Percentiles rank a stretch among this genome's conserved stretches.
Conservation (phyloP, 2,113 vertebrate genomes). For the Misgurnus anguillicaudatus region DNA sequence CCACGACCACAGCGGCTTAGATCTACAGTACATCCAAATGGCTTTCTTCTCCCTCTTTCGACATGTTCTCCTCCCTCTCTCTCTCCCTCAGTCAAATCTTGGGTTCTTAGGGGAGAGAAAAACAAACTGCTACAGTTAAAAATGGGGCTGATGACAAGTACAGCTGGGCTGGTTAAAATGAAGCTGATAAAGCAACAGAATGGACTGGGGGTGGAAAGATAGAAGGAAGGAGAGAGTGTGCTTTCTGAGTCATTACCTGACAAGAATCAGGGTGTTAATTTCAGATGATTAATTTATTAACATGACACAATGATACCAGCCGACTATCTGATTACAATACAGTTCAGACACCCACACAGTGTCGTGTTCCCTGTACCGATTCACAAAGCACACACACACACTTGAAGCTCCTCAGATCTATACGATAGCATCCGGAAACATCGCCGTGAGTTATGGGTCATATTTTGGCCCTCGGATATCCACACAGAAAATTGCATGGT, state of each 20-base stretch:
- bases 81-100: slow-evolving; percentile 37
- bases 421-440: slow-evolving; percentile 32
- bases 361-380: slow-evolving; percentile 16
- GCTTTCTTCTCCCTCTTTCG: slow-evolving; percentile 14
- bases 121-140: slow-evolving; percentile 62
- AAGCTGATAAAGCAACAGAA: slow-evolving; percentile 37
- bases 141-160: slow-evolving; percentile 64
- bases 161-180: slow-evolving; percentile 62
- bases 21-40: background rate
- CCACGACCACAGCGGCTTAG: slow-evolving; percentile 19
- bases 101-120: slow-evolving; percentile 53
- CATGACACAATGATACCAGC: slow-evolving; percentile 62
- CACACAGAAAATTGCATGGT: background rate
- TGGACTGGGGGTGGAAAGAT: slow-evolving; percentile 18
- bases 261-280: slow-evolving; percentile 65
- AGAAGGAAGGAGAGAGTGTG: slow-evolving; percentile 10
- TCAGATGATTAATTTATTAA: slow-evolving; percentile 72
- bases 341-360: slow-evolving; percentile 49
- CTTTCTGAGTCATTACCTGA: slow-evolving; percentile 53
- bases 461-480: slow-evolving; percentile 40
- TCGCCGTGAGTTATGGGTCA: slow-evolving; percentile 38
- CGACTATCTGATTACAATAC: slow-evolving; percentile 49
- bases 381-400: slow-evolving; percentile 17
- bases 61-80: slow-evolving; percentile 26
- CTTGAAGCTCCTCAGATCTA: slow-evolving; percentile 31